Evolutionary conservation across 2,113 vertebrate species (phyloP), one percentile per base, ranked within the genome.

Genomic region (Pygoscelis adeliae): DNA sequence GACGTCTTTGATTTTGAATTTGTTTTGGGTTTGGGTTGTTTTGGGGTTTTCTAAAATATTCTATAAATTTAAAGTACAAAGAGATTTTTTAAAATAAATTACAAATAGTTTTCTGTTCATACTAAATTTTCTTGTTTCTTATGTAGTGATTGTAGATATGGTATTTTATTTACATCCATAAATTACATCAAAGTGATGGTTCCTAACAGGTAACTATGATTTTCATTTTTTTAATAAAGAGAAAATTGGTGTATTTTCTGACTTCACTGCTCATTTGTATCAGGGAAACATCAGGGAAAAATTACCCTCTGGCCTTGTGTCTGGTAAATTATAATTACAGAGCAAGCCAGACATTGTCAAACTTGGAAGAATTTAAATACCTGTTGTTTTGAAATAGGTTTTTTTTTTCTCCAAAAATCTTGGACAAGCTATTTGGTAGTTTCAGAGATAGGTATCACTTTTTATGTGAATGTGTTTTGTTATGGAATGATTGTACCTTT

Each of bases 191-290:
- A 89, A 96, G 46, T 40, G 6, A n/a, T 85, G 23, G 18, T 87
- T 97, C 36, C 21, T 83, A 93, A 30, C 15, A 95, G 18, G 49
- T 89, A 87, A 66, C 19, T 65, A 65, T 53, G 47, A 65, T 91
- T 81, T 95, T 96, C 9, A 67, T 56, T 67, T 96, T 77, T 82
- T 94, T 92, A 95, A 81, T 94, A 85, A 91, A 94, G 44, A 34
- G 34, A 96, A 96, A 89, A 87, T 65, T 53, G 8, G 10, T 87
- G 44, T 94, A 58, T 87, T 93, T 97, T 95, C 59, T 93, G 59
- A 80, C 16, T 94, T 97, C 19, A 23, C 16, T 84, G 49, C 52
- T 97, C 69, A 65, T 93, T 97, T 98, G 74, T 96, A 83, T 95
- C 38, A 79, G 40, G 81, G 71, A 83, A 96, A 95, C 77, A 95